These are phyloP conservation scores for Antennarius maculatus DNA, from an alignment of 2,797 vertebrate genomes.

Conservation along the genomic window DNA sequence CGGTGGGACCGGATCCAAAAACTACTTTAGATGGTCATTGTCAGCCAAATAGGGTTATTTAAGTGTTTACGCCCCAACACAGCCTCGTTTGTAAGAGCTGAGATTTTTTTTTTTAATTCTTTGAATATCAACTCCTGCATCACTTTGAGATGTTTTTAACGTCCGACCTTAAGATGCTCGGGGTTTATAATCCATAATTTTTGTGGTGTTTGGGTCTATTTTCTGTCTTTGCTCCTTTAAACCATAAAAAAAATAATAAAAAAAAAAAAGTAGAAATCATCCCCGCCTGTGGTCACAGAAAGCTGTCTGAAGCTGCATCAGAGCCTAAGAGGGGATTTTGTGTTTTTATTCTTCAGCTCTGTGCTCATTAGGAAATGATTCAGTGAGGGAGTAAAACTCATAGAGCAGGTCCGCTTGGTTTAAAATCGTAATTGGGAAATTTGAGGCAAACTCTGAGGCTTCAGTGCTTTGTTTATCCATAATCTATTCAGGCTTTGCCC, in stretches of 20 bases:
- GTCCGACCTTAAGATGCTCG: background rate
- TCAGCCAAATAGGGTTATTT: constrained; percentile 48
- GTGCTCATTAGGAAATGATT: constrained; percentile 66
- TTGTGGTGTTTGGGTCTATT: background rate
- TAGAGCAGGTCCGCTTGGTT: constrained; percentile 41
- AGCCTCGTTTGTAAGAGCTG: constrained; percentile 37
- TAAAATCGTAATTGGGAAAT: constrained; percentile 55
- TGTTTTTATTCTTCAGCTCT: constrained; percentile 44
- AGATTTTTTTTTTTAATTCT: constrained; percentile 4
- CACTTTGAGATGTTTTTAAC: constrained; percentile 4
- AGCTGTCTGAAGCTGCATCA: constrained; percentile 29
- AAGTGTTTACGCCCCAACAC: constrained; percentile 34
- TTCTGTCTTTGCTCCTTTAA: constrained; percentile 3
- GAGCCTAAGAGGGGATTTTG: constrained; percentile 50
- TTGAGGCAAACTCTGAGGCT: constrained; percentile 40
- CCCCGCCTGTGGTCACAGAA: constrained; percentile 27
- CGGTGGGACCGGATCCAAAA: constrained; percentile 58
- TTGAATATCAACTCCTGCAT: constrained; percentile 23
- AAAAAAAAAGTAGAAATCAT: constrained; percentile 27
- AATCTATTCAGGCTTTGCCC: constrained; percentile 37
- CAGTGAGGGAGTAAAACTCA: constrained; percentile 33
- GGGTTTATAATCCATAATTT: constrained; percentile 9
- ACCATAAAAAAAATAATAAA: constrained; percentile 37
- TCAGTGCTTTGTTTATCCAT: constrained; percentile 48
- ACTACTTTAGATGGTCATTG: constrained; percentile 61